Conservation (phyloP, 1,140 invertebrate genomes). For the Helicorthomorpha holstii region DNA sequence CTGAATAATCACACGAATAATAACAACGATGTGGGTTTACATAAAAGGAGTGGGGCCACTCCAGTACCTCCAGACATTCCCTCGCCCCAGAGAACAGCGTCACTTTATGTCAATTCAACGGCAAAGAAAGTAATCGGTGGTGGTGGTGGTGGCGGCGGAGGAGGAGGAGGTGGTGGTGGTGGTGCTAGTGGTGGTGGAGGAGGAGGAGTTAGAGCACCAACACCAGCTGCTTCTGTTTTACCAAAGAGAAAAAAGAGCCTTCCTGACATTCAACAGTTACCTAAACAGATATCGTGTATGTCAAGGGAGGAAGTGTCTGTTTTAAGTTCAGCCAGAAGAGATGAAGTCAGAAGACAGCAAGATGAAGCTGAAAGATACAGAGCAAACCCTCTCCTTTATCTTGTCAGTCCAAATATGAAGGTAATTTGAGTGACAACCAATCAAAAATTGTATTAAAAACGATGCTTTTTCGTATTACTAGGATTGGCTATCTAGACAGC, state of each 20-base stretch:
- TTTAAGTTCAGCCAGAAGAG: conserved; percentile 76
- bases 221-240: conserved; percentile 22
- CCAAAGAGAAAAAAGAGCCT: conserved; percentile 63
- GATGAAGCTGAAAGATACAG: conserved; percentile 81
- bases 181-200: not conserved
- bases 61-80: not conserved
- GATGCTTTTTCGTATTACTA: conserved; percentile 33
- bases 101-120: conserved; percentile 29
- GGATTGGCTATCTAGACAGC: conserved; percentile 95
- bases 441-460: not conserved
- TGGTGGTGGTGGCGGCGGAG: conserved; percentile 7
- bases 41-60: not conserved
- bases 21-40: not conserved
- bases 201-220: conserved; percentile 18
- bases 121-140: conserved; percentile 9
- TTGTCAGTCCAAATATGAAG: conserved; percentile 92
- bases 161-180: no score
- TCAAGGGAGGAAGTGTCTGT: conserved; percentile 86
- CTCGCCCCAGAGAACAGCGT: conserved; percentile 67
- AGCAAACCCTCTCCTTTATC: conserved; percentile 82
- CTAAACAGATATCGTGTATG: conserved; percentile 57
- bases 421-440: conserved; percentile 34
- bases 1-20: not conserved
- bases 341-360: conserved; percentile 75
- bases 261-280: conserved; percentile 61